Evolutionary conservation across 2,797 vertebrate genomes (phyloP), one percentile per base, ranked within the genome.

Genomic region (Alca torda): DNA sequence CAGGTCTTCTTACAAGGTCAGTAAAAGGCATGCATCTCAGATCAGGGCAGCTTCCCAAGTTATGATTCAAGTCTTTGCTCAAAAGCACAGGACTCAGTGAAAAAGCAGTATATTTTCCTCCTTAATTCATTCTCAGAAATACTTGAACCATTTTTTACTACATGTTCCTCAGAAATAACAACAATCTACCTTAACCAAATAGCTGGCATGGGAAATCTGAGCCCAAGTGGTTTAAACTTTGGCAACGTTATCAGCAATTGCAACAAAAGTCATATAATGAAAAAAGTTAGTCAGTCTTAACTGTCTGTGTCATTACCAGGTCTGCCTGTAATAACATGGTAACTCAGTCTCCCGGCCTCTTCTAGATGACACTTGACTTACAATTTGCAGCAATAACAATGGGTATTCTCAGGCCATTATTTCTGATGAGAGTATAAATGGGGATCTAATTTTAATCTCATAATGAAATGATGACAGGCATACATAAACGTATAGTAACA

Each of bases 221-320:
- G 53, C 25, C 31, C 41, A 39, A 43, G 30, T 46, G 15, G 25
- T 48, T 85, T 77, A 83, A 89, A 77, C 21, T 64, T 85, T 61
- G 37, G 53, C 65, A 95, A 35, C 16, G 53, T 86, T 95, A 96
- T 96, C 95, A 96, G 45, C 33, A 93, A 78, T 33, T 57, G 45
- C 91, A 93, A 80, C 28, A 57, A 85, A 90, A 91, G 56, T 37
- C 64, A 68, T 33, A 57, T 30, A 72, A 87, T 60, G 82, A 94
- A 94, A 83, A 95, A 92, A 80, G 48, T 90, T 89, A 92, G 74
- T 96, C 93, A 95, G 61, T 64, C 91, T 57, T 94, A 94, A 96
- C 92, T 94, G 80, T 45, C 82, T 75, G 61, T 87, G 78, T 75
- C 89, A 80, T 93, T 94, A 96, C 26, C 21, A 82, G 50, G 53